Conservation (phyloP, 2,113 vertebrate genomes). For the Lucifuga dentata region DNA sequence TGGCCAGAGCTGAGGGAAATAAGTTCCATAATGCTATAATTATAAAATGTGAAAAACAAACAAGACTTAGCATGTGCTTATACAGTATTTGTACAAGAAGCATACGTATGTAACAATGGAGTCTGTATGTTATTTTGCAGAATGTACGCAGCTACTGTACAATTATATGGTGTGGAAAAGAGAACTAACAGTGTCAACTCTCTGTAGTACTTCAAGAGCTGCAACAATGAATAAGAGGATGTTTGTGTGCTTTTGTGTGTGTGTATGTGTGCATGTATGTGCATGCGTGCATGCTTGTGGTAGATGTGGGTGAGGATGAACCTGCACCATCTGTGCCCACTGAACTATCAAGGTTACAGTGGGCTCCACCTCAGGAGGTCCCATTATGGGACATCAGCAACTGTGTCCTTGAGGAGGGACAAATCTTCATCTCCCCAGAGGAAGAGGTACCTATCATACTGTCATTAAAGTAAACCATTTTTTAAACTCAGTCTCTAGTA, state of each 20-base stretch:
- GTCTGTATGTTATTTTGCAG: neutral
- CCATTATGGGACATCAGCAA: constrained; percentile 90
- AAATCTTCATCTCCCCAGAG: constrained; percentile 84
- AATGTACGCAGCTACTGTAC: neutral
- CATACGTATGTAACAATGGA: neutral
- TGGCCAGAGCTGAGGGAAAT: constrained; percentile 47
- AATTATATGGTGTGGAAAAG: neutral
- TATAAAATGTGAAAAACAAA: constrained; percentile 41
- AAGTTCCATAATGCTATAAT: constrained; percentile 34
- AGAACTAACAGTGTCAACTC: neutral
- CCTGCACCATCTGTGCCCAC: neutral
- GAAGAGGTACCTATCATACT: constrained; percentile 84
- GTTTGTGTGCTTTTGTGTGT: constrained; percentile 1
- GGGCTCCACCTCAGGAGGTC: constrained; percentile 77
- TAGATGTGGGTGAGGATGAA: constrained; percentile 46
- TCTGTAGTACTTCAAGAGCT: too few species aligned
- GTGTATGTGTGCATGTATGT: constrained; percentile 33
- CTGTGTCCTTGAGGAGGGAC: constrained; percentile 87
- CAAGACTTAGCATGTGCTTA: constrained; percentile 15
- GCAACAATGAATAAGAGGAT: neutral
- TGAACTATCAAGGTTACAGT: constrained; percentile 46
- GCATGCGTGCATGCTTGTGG: constrained; percentile 6
- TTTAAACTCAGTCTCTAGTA: too few species aligned
- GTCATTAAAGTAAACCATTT: too few species aligned
- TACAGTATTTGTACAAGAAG: constrained; percentile 6